Evolutionary conservation across 2,888 invertebrate genomes (phyloP), one percentile per base, ranked within the genome.

Genomic region (Diogma glabrata): DNA sequence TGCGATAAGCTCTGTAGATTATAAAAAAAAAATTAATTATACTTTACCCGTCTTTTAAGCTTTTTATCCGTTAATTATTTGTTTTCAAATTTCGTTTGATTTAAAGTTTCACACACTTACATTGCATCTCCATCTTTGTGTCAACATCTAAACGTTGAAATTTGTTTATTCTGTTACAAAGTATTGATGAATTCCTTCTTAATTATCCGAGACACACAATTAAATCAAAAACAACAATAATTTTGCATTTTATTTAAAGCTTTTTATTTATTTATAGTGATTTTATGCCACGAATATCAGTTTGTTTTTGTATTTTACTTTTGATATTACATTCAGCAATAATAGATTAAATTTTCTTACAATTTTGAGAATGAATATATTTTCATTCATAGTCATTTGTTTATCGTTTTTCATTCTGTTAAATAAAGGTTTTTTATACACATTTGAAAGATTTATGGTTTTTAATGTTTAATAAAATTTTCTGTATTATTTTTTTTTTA

Each of bases 281-380:
- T 43, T 43, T 43, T 43, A 43, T 22, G 43, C 43, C 43, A 43
- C 43, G 43, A 43, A 43, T 43, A 43, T 43, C 43, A 14, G 20
- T 40, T 40, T 12, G 40, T 40, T 19, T 43, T 20, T 43, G 20
- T 20, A 43, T 9, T 43, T 43, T 43, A 20, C 12, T 43, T 43
- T 43, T 22, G 43, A 43, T 43, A 43, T 43, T 43, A 43, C 43
- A 43, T 43, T 43, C 43, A 43, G 43, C 43, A n/a, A n/a, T 43
- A 22, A 43, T 20, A 22, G 43, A 43, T 43, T 43, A 43, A 22
- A 22, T 22, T 43, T 43, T 40, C 20, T 40, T 40, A 20, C 19
- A 17, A 38, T 38, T 43, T 22, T 43, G 20, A 22, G 43, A 22
- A 22, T 43, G 22, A 43, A 43, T n/a, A 38, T 38, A 22, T 43